Evolutionary conservation across 37 sponge, comb jelly and placozoan species (phyloP), one percentile per base, ranked within the genome.

Genomic region (Diacarnus erythraeanus): DNA sequence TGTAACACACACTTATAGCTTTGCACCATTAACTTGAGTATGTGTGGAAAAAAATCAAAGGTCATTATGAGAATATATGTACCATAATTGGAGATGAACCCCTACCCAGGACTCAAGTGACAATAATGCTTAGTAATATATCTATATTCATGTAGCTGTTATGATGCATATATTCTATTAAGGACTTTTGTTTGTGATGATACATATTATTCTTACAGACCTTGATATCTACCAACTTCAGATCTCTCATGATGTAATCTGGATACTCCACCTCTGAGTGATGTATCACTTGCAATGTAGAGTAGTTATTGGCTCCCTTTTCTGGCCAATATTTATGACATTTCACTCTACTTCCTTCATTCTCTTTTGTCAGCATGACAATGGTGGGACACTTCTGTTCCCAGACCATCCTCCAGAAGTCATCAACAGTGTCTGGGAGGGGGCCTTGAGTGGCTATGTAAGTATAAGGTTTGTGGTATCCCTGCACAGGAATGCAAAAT

Each of bases 321-420:
- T 86, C 89, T 21, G 92, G 96, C 96, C 96, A 95, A 69, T 95
- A 95, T 51, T 65, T 75, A 74, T 95, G n/a, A n/a, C n/a, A n/a
- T n/a, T n/a, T n/a, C n/a, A n/a, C n/a, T n/a, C n/a, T n/a, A n/a
- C n/a, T n/a, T n/a, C n/a, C n/a, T n/a, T n/a, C n/a, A n/a, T n/a
- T n/a, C n/a, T n/a, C n/a, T n/a, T n/a, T n/a, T n/a, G n/a, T n/a
- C n/a, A n/a, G n/a, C n/a, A n/a, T n/a, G n/a, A n/a, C n/a, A n/a
- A n/a, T n/a, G n/a, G n/a, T 93, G 59, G 90, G 65, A 67, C 81
- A 76, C 63, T 93, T 87, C 60, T 90, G 84, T 66, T 90, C 89
- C 97, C 97, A 96, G 3, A 92, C 78, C 97, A 97, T 93, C 47
- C 89, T 76, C 97, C 97, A 97, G 83, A 97, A 97, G 60, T 93